Conservation (phyloP, 1,140 invertebrate genomes). For the Zophobas atratus region DNA sequence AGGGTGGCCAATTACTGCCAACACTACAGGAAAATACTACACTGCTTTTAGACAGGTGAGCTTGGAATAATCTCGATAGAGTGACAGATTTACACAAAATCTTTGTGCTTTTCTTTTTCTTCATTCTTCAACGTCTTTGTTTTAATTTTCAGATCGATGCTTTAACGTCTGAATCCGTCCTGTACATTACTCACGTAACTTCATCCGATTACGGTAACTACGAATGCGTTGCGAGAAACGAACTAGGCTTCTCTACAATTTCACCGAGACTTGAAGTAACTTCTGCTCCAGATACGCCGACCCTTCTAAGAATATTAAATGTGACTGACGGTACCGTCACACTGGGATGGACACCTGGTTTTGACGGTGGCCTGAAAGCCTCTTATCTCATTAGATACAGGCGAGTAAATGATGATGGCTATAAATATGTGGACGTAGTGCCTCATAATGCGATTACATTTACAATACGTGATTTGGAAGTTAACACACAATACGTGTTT, state of each 20-base stretch:
- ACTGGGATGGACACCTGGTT: constrained; percentile 92
- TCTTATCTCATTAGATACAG: constrained; percentile 74
- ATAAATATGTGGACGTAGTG: constrained; percentile 85
- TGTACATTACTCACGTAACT: constrained; percentile 88
- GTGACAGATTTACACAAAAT: neutral
- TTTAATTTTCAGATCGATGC: constrained; percentile 66
- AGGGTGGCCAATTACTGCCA: constrained; percentile 76
- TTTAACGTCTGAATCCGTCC: constrained; percentile 82
- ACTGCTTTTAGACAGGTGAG: constrained; percentile 73
- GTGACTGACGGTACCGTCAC: constrained; percentile 91
- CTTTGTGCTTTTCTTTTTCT: neutral
- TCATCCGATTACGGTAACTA: constrained; percentile 92
- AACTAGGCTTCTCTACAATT: constrained; percentile 84
- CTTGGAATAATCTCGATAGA: neutral
- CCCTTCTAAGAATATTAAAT: constrained; percentile 82
- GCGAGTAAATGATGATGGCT: constrained; percentile 74
- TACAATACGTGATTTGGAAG: constrained; percentile 80
- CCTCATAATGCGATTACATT: constrained; percentile 81
- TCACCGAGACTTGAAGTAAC: constrained; percentile 87
- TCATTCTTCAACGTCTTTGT: constrained; percentile 7
- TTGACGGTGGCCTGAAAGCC: constrained; percentile 92
- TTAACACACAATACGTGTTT: constrained; percentile 92
- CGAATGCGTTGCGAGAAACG: constrained; percentile 90
- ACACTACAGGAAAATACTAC: constrained; percentile 80
- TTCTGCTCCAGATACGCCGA: constrained; percentile 89